Evolutionary conservation across 2,888 invertebrate genomes (phyloP), one percentile per base, ranked within the genome.

Genomic region (Rosalia funebris): DNA sequence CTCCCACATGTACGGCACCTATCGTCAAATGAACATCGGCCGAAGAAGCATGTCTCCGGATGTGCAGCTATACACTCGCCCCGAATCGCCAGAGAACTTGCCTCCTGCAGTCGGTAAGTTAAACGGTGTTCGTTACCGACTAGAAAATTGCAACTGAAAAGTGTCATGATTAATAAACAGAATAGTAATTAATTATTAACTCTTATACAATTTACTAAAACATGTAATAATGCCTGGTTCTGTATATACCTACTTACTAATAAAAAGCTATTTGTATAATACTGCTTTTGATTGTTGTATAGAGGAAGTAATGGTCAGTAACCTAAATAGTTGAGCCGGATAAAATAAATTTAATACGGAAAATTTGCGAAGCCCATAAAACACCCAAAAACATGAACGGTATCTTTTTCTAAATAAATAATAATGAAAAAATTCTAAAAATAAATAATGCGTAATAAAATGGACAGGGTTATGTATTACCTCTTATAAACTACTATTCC

Each of bases 1-100:
- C 1, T 83, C 83, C 9, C 82, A 82, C 57, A 82, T 82, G 80
- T 83, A 83, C 65, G 82, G 81, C 10, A 83, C 81, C n/a, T 83
- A 83, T 66, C 74, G 82, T 10, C 82, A 83, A 65, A 72, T 81
- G 57, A 80, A 77, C 54, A 79, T 77, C 12, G 76, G 75, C 32
- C 72, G 68, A 60, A 71, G 77, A 60, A 75, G 71, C 32, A 20
- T 59, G 2, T 73, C 75, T 19, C 78, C 79, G 7, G 79, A 78
- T 55, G 52, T 77, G 55, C 63, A 73, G 62, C 64, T 73, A 11
- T 79, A 80, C 64, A 72, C 65, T 62, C 71, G 77, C 45, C 79
- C 80, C 0, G 67, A 75, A 50, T 79, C 79, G 19, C 77, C 79
- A 2, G 68, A 70, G 56, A 62, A 41, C 41, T 68, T 65, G 32